Evolutionary conservation across 2,797 vertebrate genomes (phyloP).

Genomic region (Dallia pectoralis): DNA sequence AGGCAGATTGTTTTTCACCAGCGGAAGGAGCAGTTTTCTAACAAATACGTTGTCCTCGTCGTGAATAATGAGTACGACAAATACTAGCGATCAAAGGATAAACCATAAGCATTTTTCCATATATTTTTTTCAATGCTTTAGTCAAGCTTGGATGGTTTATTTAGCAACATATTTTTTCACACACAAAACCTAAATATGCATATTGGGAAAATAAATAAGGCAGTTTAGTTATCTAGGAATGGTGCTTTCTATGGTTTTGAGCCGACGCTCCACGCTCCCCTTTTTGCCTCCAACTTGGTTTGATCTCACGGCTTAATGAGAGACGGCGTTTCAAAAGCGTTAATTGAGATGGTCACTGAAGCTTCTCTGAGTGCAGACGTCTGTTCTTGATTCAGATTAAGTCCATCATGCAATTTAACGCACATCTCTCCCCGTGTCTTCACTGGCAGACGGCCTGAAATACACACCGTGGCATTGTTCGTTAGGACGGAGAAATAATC

Average conservation of each 20-base stretch:
- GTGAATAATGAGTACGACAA: background rate
- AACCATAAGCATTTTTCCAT: background rate
- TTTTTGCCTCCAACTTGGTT: constrained; percentile 46
- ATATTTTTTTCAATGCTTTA: background rate
- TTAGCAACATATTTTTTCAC: background rate
- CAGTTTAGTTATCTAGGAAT: constrained; percentile 48
- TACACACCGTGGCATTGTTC: constrained; percentile 46
- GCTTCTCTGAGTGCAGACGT: constrained; percentile 32
- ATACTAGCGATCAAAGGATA: background rate
- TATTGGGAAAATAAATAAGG: constrained; percentile 7
- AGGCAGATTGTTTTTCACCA: background rate
- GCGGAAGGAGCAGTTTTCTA: background rate
- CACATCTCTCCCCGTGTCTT: constrained; percentile 45
- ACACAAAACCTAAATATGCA: background rate
- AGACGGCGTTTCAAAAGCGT: constrained; percentile 71
- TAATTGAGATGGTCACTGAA: constrained; percentile 62
- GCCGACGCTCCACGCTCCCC: constrained; percentile 42
- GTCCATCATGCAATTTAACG: constrained; percentile 52
- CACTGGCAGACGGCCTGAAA: constrained; percentile 46
- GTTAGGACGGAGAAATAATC: constrained; percentile 30
- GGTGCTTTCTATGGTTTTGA: constrained; percentile 50
- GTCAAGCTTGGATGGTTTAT: background rate
- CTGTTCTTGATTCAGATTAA: constrained; percentile 41
- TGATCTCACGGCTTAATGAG: constrained; percentile 63
- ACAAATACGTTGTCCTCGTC: background rate